Conservation (phyloP, 2,797 vertebrate species). For the Apogon talboti region DNA sequence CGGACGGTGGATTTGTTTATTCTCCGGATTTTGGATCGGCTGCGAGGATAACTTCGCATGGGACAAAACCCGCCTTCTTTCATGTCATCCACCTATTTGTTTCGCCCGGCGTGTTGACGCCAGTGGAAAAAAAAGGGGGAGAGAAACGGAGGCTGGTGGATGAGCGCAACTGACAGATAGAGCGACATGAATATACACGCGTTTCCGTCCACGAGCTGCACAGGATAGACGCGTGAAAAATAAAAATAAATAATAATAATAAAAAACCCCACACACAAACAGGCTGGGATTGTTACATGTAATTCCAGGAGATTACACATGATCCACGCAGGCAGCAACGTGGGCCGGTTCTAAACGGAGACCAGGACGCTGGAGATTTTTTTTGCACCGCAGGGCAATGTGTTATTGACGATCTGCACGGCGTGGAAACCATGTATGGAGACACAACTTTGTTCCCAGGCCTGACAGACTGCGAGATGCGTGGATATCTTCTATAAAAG, state of each 20-base stretch:
- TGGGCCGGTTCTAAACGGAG: conserved; percentile 46
- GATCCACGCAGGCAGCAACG: conserved; percentile 46
- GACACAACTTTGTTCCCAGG: conserved; percentile 76
- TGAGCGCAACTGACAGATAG: conserved; percentile 63
- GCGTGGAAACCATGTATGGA: conserved; percentile 58
- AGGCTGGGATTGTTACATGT: no score
- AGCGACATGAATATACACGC: conserved; percentile 67
- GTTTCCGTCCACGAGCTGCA: conserved; percentile 59
- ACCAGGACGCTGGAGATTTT: conserved; percentile 14
- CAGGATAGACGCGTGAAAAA: conserved; percentile 22
- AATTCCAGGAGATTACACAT: conserved; percentile 20
- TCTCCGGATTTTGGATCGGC: conserved; percentile 46
- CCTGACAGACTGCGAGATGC: conserved; percentile 24
- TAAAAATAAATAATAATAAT: no score
- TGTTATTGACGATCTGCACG: conserved; percentile 58
- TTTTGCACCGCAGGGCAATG: conserved; percentile 40
- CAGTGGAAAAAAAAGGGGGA: conserved; percentile 24
- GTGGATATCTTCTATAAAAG: conserved; percentile 22
- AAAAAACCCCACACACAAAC: no score
- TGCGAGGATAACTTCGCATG: conserved; percentile 71
- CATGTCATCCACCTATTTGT: conserved; percentile 61
- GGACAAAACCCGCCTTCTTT: conserved; percentile 72
- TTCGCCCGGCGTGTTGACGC: conserved; percentile 71
- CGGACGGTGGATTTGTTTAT: conserved; percentile 63
- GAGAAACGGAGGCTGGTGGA: conserved; percentile 38